Percentiles rank a stretch among this genome's conserved stretches.
phyloP scores from a whole-genome alignment of 2,113 vertebrate genomes.

The Platycercus adscitus region DNA sequence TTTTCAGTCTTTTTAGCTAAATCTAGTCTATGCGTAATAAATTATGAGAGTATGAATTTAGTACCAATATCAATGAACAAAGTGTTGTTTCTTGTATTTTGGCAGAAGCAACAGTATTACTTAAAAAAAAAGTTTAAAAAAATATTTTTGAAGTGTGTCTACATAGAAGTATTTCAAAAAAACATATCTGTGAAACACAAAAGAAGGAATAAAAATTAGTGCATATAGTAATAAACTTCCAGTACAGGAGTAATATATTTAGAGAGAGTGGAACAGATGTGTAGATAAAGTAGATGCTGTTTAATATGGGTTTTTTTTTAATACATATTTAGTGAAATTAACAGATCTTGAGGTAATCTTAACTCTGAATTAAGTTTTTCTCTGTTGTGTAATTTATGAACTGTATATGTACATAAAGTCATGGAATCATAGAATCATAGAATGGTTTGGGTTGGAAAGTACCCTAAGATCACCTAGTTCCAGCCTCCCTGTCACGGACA shows the following conservation, averaged over 20 bases:
- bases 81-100: neutral
- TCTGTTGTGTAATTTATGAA: neutral
- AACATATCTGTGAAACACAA: neutral
- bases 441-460: neutral
- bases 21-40: neutral
- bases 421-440: neutral
- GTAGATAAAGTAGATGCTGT: neutral
- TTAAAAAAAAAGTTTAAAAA: neutral
- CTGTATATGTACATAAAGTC: neutral
- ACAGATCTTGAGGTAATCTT: neutral
- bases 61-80: neutral
- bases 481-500: neutral
- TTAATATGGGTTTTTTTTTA: neutral
- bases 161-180: neutral
- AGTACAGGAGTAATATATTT: neutral
- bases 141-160: neutral
- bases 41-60: neutral
- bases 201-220: neutral
- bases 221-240: neutral
- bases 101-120: neutral
- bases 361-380: neutral
- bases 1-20: neutral
- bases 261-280: neutral
- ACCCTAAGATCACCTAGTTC: neutral
- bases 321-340: neutral